Conservation (phyloP, 2,113 vertebrate genomes). For the Macrotus californicus region DNA sequence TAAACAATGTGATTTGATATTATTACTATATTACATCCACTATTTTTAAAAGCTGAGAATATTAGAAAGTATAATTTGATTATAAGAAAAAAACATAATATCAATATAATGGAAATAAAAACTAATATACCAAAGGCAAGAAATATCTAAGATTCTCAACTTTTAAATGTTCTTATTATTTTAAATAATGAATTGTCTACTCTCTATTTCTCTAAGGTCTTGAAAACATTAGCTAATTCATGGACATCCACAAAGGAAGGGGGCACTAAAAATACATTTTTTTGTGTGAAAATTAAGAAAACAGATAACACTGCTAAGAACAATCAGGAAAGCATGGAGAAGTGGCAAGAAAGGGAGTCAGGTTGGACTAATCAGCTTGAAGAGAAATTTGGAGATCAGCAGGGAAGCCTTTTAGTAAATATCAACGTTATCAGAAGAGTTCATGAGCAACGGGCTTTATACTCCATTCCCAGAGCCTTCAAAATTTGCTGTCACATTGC, state of each 20-base stretch:
- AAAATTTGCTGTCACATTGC: not conserved
- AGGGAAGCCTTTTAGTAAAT: not conserved
- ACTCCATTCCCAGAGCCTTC: not conserved
- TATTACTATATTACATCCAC: not conserved
- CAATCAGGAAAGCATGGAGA: not conserved
- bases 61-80: slow-evolving; percentile 31
- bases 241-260: not conserved
- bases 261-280: not conserved
- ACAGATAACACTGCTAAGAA: not conserved
- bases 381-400: not conserved
- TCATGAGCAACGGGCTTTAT: not conserved
- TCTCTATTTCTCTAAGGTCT: slow-evolving; percentile 20
- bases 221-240: not conserved
- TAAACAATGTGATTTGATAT: not conserved
- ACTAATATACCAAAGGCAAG: not conserved
- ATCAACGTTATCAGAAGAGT: not conserved
- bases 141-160: not conserved
- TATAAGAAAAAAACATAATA: slow-evolving; percentile 11
- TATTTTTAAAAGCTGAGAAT: slow-evolving; percentile 6
- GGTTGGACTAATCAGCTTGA: not conserved
- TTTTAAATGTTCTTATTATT: slow-evolving; percentile 20
- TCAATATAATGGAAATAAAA: slow-evolving; percentile 19
- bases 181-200: slow-evolving; percentile 15
- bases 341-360: not conserved
- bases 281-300: slow-evolving; percentile 18